Percentiles rank a stretch among this genome's conserved stretches.
Evolutionary conservation across 2,888 invertebrate species (phyloP).

Genomic region (Cecidostiba fungosa): DNA sequence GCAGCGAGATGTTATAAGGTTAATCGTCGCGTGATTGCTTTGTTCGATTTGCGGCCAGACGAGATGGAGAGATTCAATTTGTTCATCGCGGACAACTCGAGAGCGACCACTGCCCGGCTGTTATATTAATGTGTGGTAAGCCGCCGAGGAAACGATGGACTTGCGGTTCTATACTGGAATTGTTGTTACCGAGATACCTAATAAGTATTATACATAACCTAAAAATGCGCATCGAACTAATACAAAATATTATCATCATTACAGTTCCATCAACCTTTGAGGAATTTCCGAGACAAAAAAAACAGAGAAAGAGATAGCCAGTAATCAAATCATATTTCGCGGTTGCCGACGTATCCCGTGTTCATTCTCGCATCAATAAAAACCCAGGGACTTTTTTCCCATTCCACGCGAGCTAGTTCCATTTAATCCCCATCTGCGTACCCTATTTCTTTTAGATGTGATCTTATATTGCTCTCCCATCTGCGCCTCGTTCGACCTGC

Average conservation of each 20-base stretch:
- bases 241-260: no score
- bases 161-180: background rate
- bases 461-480: constrained; percentile 25
- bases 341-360: background rate
- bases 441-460: constrained; percentile 39
- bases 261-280: no score
- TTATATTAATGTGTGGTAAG: constrained; percentile 48
- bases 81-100: constrained; percentile 23
- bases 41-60: constrained; percentile 51
- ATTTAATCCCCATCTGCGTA: constrained; percentile 22
- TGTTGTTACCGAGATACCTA: background rate
- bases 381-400: background rate
- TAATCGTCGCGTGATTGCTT: constrained; percentile 59
- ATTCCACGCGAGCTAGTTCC: background rate
- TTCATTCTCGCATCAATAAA: constrained; percentile 23
- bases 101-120: background rate
- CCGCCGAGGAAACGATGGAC: background rate
- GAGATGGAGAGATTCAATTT: constrained; percentile 42
- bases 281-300: no score
- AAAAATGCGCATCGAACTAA: no score
- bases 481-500: constrained; percentile 12
- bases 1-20: constrained; percentile 27
- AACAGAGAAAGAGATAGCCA: background rate
- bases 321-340: background rate
- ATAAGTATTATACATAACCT: background rate